phyloP scores from a whole-genome alignment of 2,113 vertebrate genomes.

The Mola mola region DNA sequence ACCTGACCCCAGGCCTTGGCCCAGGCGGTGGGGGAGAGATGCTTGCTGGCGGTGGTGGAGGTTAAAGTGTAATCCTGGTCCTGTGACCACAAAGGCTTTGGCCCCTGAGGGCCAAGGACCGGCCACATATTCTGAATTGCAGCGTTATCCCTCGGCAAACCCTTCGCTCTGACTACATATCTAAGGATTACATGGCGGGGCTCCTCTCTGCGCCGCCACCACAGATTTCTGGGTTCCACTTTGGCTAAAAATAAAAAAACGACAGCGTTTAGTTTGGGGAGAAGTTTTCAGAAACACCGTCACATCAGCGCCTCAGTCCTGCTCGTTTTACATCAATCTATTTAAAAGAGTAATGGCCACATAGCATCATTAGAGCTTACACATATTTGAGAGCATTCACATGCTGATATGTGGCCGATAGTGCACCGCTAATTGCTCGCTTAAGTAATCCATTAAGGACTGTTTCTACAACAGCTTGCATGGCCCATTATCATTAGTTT shows the following conservation, averaged over 20 bases:
- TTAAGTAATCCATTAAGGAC: conserved; percentile 73
- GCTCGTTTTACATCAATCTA: conserved; percentile 45
- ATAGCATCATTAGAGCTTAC: conserved; percentile 50
- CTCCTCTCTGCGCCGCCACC: conserved; percentile 33
- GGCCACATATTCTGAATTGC: conserved; percentile 83
- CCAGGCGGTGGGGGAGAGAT: conserved; percentile 35
- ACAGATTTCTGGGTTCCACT: too few species aligned
- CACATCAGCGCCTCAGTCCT: conserved; percentile 11
- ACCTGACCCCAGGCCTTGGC: conserved; percentile 76
- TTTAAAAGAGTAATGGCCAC: conserved; percentile 48
- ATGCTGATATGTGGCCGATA: conserved; percentile 67
- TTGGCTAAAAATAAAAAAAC: not conserved
- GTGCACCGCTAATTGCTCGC: conserved; percentile 73
- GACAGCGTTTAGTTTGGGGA: too few species aligned
- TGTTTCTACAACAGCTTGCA: conserved; percentile 71
- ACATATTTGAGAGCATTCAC: conserved; percentile 60
- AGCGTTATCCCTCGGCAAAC: conserved; percentile 72
- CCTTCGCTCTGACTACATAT: conserved; percentile 60
- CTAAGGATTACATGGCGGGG: conserved; percentile 64
- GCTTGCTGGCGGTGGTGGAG: conserved; percentile 48
- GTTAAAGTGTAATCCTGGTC: conserved; percentile 86
- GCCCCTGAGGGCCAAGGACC: conserved; percentile 78
- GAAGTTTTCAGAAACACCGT: too few species aligned
- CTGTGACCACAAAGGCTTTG: conserved; percentile 82
- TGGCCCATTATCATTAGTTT: conserved; percentile 74